Conservation (phyloP, 2,888 invertebrate genomes). For the Scaeva pyrastri region DNA sequence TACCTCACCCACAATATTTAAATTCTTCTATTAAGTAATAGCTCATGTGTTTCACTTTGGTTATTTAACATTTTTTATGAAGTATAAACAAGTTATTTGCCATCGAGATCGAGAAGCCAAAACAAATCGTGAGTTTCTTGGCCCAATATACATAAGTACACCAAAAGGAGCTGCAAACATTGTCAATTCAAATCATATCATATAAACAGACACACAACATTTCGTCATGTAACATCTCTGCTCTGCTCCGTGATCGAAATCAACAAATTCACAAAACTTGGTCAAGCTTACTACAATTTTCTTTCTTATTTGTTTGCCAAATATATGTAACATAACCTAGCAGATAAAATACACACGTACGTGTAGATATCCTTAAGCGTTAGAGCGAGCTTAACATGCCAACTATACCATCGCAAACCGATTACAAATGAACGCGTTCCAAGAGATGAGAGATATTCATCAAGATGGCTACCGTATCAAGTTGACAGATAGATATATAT, state of each 20-base stretch:
- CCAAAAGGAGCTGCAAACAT: constrained; percentile 38
- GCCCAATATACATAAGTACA: no score
- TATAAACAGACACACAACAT: constrained; percentile 29
- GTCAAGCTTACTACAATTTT: constrained; percentile 41
- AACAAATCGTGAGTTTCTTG: constrained; percentile 27
- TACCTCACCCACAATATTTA: constrained; percentile 60
- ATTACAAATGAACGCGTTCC: constrained; percentile 66
- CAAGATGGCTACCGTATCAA: constrained; percentile 35
- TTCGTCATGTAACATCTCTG: constrained; percentile 67
- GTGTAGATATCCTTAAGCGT: constrained; percentile 39
- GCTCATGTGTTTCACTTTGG: constrained; percentile 18
- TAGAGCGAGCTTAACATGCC: constrained; percentile 48
- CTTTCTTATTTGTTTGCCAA: neutral
- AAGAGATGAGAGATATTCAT: constrained; percentile 58
- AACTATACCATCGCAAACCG: constrained; percentile 12
- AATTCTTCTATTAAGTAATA: constrained; percentile 48
- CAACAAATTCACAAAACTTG: constrained; percentile 50
- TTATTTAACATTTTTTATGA: constrained; percentile 34
- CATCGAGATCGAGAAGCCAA: constrained; percentile 24
- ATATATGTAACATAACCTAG: neutral
- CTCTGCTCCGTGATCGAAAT: constrained; percentile 68
- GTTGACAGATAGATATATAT: constrained; percentile 50
- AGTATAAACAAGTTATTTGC: constrained; percentile 42
- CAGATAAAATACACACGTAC: constrained; percentile 47
- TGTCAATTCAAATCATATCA: constrained; percentile 60